A percentile compares a stretch with the other conserved stretches of the same genome.
phyloP scores from a whole-genome alignment of 1,140 invertebrate species.

The Pinna nobilis region DNA sequence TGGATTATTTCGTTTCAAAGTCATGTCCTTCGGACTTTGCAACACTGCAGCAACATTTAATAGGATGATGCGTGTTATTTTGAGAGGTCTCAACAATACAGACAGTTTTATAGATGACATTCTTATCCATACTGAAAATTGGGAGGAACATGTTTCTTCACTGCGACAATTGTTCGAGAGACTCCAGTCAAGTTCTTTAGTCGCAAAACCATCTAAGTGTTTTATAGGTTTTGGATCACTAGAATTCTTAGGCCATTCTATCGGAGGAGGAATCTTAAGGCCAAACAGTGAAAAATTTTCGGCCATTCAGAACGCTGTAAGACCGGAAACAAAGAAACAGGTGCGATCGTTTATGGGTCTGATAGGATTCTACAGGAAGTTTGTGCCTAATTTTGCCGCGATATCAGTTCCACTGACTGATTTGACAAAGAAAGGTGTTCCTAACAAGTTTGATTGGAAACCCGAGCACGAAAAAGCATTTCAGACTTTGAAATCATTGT shows the following conservation, averaged over 20 bases:
- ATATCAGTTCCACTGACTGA: too few relatives aligned
- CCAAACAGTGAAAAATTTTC: too few relatives aligned
- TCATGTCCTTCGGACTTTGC: constrained; percentile 3
- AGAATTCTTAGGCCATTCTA: background rate
- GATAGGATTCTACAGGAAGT: too few relatives aligned
- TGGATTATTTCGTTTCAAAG: background rate
- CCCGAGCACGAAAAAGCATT: too few relatives aligned
- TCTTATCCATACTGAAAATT: constrained; percentile 18
- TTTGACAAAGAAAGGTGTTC: too few relatives aligned
- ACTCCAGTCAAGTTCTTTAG: constrained; percentile 10
- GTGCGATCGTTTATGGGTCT: constrained; percentile 63
- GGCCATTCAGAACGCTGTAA: too few relatives aligned
- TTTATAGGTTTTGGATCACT: constrained; percentile 3
- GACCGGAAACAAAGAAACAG: too few relatives aligned
- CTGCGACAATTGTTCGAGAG: constrained; percentile 21
- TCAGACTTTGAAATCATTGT: too few relatives aligned
- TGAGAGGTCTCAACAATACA: constrained; percentile 4
- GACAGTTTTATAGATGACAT: constrained; percentile 23
- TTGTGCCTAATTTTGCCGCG: too few relatives aligned
- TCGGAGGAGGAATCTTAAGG: background rate
- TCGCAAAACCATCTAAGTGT: constrained; percentile 34
- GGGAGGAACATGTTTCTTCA: constrained; percentile 5
- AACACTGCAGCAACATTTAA: constrained; percentile 18
- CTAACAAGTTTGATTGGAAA: too few relatives aligned
- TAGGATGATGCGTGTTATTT: constrained; percentile 7